Evolutionary conservation across 2,113 vertebrate genomes (phyloP).

Genomic region (Scalopus aquaticus): DNA sequence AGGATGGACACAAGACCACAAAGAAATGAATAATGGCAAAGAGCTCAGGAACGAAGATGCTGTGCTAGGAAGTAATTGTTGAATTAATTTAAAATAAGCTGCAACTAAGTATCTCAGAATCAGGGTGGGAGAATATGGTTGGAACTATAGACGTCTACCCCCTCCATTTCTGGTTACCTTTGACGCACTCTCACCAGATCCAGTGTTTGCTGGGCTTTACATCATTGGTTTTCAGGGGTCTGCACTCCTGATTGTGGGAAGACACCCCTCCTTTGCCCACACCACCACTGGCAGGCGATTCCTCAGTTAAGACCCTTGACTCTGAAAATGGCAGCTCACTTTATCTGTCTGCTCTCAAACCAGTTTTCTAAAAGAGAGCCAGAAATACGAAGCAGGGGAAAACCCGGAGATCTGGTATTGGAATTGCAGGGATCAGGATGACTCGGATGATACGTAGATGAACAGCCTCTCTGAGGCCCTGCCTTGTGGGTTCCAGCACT

Average conservation of each 20-base stretch:
- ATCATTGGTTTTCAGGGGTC: not conserved
- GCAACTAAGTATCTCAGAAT: not conserved
- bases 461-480: not conserved
- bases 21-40: conserved; percentile 6
- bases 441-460: not conserved
- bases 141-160: not conserved
- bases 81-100: not conserved
- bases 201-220: not conserved
- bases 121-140: not conserved
- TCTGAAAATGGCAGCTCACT: not conserved
- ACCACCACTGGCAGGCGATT: not conserved
- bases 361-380: not conserved
- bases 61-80: not conserved
- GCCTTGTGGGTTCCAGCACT: not conserved
- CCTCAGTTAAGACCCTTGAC: not conserved
- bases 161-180: not conserved
- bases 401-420: not conserved
- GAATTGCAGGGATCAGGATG: not conserved
- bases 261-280: not conserved
- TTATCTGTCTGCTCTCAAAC: not conserved
- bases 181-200: not conserved
- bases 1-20: not conserved
- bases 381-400: not conserved
- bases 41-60: not conserved
- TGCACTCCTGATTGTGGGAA: not conserved